These are phyloP conservation scores for Mirza zaza DNA, from an alignment of 2,113 vertebrate species.

Conservation along the genomic window DNA sequence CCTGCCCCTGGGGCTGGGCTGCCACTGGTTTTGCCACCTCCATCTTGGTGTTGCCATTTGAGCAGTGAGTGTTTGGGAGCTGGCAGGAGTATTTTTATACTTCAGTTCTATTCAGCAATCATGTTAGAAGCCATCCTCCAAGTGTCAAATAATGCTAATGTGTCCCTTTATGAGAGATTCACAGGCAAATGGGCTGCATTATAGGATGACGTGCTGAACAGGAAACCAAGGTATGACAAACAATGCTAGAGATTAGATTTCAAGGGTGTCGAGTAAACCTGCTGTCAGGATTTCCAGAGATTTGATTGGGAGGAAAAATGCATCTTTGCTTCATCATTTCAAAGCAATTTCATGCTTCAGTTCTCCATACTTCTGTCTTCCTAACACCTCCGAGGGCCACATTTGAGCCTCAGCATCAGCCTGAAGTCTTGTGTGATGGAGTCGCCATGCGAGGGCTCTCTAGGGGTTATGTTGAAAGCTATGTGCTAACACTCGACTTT, in stretches of 20 bases:
- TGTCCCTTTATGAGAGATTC: constrained; percentile 57
- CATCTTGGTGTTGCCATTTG: neutral
- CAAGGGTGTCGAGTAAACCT: constrained; percentile 63
- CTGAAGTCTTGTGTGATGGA: constrained; percentile 43
- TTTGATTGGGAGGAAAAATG: constrained; percentile 81
- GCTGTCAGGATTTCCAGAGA: constrained; percentile 74
- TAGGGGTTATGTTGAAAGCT: constrained; percentile 26
- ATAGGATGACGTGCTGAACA: constrained; percentile 45
- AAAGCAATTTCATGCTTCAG: constrained; percentile 86
- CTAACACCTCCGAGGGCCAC: constrained; percentile 57
- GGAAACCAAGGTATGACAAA: constrained; percentile 68
- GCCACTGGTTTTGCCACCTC: neutral
- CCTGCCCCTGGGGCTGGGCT: neutral
- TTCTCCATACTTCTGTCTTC: constrained; percentile 75
- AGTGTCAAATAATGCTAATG: neutral
- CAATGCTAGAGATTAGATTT: constrained; percentile 69
- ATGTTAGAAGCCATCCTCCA: neutral
- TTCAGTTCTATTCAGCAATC: neutral
- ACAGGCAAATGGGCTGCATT: neutral
- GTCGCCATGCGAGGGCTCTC: neutral
- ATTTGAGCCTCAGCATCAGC: constrained; percentile 32
- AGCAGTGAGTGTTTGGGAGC: neutral
- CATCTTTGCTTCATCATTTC: constrained; percentile 83
- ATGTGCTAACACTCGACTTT: constrained; percentile 45
- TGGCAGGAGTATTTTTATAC: neutral